Evolutionary conservation across 2,888 invertebrate genomes (phyloP), one percentile per base, ranked within the genome.

Genomic region (Nemotelus nigrinus): DNA sequence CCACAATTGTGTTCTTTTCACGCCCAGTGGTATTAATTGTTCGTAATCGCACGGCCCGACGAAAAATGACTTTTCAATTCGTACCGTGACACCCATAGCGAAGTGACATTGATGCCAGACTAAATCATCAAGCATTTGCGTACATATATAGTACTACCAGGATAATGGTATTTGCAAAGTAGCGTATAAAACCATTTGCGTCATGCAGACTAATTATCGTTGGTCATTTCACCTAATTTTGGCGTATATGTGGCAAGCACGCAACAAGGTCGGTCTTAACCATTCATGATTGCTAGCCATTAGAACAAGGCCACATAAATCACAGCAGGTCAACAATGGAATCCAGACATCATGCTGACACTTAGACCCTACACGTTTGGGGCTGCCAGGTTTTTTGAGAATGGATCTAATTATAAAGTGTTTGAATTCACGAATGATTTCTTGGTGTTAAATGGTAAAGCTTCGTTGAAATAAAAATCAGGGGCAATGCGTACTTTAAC

Each of bases 171-270:
- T 60, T 60, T 43, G 60, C 41, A 43, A 39, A 60, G 41, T 50
- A 8, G 41, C 60, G 41, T 60, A 60, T 60, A 60, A n/a, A 41
- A 41, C 25, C 25, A 10, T 41, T 60, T 60, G 7, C 60, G 60
- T 60, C 25, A 60, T 60, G 41, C 41, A 39, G 39, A 5, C 60
- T 60, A 60, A 60, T 60, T 60, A 60, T 60, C 60, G 60, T 60
- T 60, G 41, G 41, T 43, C 60, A 60, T 60, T 60, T 50, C 41
- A 39, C 41, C 41, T 60, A 60, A 60, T 60, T 60, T 41, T 43
- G 7, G 41, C 25, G 60, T 3, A 60, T 60, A 60, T 60, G 25
- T 43, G 3, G 25, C 41, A 39, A 39, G 60, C 60, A 60, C 60
- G 60, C 60, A 60, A 3, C 60, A 58, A 8, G 8, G 25, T 25